phyloP scores from a whole-genome alignment of 2,888 invertebrate species.

The Vesta saturnalis region DNA sequence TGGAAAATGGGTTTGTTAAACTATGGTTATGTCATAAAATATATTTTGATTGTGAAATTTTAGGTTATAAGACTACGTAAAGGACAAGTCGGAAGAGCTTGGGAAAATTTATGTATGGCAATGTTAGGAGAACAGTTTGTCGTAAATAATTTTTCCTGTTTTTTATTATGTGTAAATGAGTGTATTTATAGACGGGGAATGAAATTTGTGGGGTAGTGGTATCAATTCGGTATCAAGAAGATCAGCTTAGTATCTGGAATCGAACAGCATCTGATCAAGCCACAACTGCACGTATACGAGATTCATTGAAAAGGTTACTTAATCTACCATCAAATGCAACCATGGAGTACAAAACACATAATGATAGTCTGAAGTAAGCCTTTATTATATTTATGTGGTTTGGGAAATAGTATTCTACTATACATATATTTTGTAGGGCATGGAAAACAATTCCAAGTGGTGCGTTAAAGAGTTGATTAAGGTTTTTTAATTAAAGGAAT shows the following conservation, averaged over 20 bases:
- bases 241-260: conserved; percentile 97
- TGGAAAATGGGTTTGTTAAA: conserved; percentile 89
- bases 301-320: conserved; percentile 92
- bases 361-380: conserved; percentile 81
- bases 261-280: conserved; percentile 90
- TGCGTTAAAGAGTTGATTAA: conserved; percentile 58
- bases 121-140: conserved; percentile 99
- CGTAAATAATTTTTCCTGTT: conserved; percentile 60
- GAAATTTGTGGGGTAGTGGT: conserved; percentile 99
- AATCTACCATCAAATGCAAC: conserved; percentile 92
- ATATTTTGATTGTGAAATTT: conserved; percentile 25
- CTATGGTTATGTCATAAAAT: not conserved
- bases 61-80: conserved; percentile 88
- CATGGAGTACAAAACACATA: conserved; percentile 93
- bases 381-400: conserved; percentile 3
- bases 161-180: not conserved
- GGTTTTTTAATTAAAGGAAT: conserved; percentile 17
- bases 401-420: not conserved
- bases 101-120: conserved; percentile 98
- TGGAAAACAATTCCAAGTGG: conserved; percentile 56
- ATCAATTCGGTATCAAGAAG: conserved; percentile 95
- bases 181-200: conserved; percentile 73
- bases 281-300: conserved; percentile 91
- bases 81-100: conserved; percentile 93
- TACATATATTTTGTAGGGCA: conserved; percentile 52